A percentile compares a stretch with the other conserved stretches of the same genome.
Evolutionary conservation across 2,113 vertebrate genomes (phyloP).

Genomic region (Pampusana beccarii): DNA sequence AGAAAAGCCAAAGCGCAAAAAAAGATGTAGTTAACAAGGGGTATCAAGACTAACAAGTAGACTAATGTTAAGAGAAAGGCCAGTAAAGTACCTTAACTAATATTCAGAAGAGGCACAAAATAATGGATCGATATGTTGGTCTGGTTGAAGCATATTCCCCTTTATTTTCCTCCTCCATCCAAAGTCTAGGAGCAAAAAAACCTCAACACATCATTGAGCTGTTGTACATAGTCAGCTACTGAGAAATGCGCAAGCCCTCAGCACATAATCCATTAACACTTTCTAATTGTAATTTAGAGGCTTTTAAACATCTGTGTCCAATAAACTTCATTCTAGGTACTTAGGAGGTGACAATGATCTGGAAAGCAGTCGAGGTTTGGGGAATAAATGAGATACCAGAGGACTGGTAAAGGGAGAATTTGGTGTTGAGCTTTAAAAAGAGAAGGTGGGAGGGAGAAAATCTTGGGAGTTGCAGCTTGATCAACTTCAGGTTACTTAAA

Average conservation of each 20-base stretch:
- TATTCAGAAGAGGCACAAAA: neutral
- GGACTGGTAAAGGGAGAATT: neutral
- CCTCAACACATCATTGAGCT: neutral
- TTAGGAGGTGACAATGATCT: neutral
- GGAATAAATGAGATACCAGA: neutral
- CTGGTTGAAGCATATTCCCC: neutral
- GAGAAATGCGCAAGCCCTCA: neutral
- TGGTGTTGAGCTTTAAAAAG: neutral
- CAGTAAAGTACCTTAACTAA: neutral
- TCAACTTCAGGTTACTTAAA: neutral
- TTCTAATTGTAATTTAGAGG: neutral
- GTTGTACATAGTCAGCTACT: neutral
- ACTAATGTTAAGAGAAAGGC: neutral
- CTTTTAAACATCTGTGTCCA: neutral
- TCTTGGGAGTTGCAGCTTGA: neutral
- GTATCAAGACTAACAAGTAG: neutral
- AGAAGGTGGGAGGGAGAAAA: neutral
- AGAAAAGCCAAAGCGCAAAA: neutral
- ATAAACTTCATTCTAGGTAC: neutral
- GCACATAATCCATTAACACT: neutral
- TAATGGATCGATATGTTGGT: fast-evolving
- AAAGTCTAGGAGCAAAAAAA: neutral
- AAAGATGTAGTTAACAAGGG: neutral
- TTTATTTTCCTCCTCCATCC: neutral
- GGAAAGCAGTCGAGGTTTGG: neutral